Evolutionary conservation across 1,140 invertebrate species (phyloP), one percentile per base, ranked within the genome.

Genomic region (Musca vetustissima): DNA sequence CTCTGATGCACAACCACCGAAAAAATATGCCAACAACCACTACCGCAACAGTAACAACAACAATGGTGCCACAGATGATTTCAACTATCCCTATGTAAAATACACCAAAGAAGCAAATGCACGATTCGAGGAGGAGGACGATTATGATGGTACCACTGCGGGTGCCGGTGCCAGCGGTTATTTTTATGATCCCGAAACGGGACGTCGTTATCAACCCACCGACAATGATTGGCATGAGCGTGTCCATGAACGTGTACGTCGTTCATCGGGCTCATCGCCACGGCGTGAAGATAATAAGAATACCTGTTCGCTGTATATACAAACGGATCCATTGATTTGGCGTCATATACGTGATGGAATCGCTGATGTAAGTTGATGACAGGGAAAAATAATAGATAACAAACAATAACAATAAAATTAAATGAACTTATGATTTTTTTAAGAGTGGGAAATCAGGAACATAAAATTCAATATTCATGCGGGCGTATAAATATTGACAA

Each of bases 281-380:
- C 85, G 86, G 61, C 89, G 87, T 71, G 89, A 90, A 73, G 89
- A 91, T 75, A 90, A 90, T 77, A 89, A 88, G 70, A 94, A 93
- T 80, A 94, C 92, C 25, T 98, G 96, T 83, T 96, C 94, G 32
- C 88, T 99, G 15, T 98, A 95, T 82, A 96, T 99, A 81, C 95
- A 98, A 84, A 98, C 97, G 13, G 97, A 99, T 88, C 96, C 97
- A 70, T 90, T 97, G 69, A 93, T 99, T 77, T 99, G 96, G 95
- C 89, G 91, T 75, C 94, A 98, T 80, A 95, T 98, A 75, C 84
- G 88, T 72, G 88, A 89, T 75, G 87, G 88, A 25, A 89, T 90
- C 75, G 86, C 88, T 22, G 88, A 89, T 82, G 88, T 90, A 80
- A 86, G 86, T 85, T 47, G 13, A 48, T 55, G n/a, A 17, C n/a